These are phyloP conservation scores for Tapera naevia DNA, from an alignment of 2,797 vertebrate species.

Conservation along the genomic window DNA sequence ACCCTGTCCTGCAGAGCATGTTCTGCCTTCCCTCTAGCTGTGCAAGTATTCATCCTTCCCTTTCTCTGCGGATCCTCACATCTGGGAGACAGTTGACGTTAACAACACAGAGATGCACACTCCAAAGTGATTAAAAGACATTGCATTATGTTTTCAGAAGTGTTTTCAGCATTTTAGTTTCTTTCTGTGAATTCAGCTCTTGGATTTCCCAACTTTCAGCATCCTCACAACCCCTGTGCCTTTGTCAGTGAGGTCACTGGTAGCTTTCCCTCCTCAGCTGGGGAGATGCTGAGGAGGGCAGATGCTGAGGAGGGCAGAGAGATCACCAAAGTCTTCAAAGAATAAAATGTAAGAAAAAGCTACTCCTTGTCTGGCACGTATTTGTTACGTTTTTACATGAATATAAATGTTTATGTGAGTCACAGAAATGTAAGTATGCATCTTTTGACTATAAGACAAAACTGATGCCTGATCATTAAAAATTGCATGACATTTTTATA, in stretches of 20 bases:
- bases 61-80: background rate
- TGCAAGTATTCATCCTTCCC: background rate
- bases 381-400: background rate
- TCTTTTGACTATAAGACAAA: background rate
- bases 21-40: background rate
- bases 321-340: rapidly evolving
- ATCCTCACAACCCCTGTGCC: rapidly evolving
- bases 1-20: background rate
- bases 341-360: background rate
- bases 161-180: rapidly evolving
- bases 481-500: background rate
- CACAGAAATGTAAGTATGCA: background rate
- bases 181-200: background rate
- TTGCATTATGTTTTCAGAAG: background rate
- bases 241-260: background rate
- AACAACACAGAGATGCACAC: rapidly evolving
- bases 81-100: background rate
- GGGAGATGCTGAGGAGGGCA: too few species aligned
- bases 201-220: background rate
- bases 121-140: rapidly evolving
- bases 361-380: background rate
- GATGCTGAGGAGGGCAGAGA: too few species aligned
- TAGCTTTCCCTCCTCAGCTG: background rate
- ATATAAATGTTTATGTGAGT: background rate
- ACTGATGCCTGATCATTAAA: background rate